Base-by-base conservation (phyloP, 2,113 vertebrate genomes). In the Cochlearius cochlearius region DNA sequence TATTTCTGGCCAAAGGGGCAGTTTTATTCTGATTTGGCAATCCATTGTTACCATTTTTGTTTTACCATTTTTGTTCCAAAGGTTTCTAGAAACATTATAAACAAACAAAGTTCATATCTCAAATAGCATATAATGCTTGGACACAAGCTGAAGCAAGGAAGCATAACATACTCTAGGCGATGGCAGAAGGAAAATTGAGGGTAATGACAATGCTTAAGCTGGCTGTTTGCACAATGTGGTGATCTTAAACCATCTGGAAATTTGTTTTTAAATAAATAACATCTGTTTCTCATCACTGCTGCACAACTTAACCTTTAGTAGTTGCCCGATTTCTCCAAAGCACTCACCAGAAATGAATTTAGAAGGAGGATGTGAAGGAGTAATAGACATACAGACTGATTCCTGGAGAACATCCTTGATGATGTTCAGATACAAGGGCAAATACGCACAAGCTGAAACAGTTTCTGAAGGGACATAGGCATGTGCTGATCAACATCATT, bases 231-330 rank as follows among this genome's bases (percentile, higher is more conserved):
- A 73, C 43, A 87, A n/a, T 49, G 72, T 91, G 32, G 63, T 84
- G 68, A 86, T 92, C 66, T 76, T 79, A 74, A 94, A 75, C 58
- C 71, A 86, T 88, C 74, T 93, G 77, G 77, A 95, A 95, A 58
- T 90, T 88, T 91, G 29, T 75, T 96, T 94, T 82, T 92, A 94
- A 95, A 95, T 55, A 94, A 94, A 79, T 89, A 75, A 39, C 72
- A 94, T 73, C 66, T 88, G 53, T 76, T 93, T 95, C 62, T 93
- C 25, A 79, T 93, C 43, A 22, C 12, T 86, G 43, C 60, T 75
- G 34, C 23, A 60, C 43, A 89, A 39, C 29, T 18, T 89, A 87
- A 84, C 55, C 84, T 96, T 87, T 85, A 56, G 34, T 81, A 71
- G 36, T 60, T 82, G 34, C 23, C 58, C 41, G 14, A 53, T 72